Percentiles rank a stretch among this genome's conserved stretches.
phyloP scores from a whole-genome alignment of 2,797 vertebrate genomes.

The Pseudochirops cupreus region DNA sequence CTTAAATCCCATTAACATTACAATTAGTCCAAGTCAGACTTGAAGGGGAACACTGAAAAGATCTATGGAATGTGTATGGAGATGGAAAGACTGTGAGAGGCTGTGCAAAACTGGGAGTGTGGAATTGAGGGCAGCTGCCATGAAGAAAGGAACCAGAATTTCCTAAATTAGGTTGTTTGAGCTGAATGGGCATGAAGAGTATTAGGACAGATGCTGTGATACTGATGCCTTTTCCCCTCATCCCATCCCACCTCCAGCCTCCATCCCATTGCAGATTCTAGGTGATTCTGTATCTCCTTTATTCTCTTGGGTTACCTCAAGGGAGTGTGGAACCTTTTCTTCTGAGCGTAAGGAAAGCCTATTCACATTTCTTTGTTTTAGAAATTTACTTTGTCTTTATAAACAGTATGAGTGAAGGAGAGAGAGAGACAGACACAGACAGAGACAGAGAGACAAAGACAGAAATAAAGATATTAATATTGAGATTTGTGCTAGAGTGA shows the following conservation, averaged over 20 bases:
- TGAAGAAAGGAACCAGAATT: not conserved
- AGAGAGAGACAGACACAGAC: too few relatives aligned
- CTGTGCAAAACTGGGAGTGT: not conserved
- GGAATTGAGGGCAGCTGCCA: not conserved
- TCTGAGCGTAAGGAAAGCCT: not conserved
- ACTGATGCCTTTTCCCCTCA: not conserved
- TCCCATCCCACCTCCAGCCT: too few relatives aligned
- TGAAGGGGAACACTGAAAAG: not conserved
- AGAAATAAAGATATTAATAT: not conserved
- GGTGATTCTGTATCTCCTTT: not conserved
- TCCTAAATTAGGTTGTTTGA: not conserved
- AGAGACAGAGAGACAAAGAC: not conserved
- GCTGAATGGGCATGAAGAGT: not conserved
- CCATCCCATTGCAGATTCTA: not conserved
- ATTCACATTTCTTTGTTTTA: not conserved
- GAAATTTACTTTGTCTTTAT: not conserved
- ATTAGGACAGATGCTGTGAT: not conserved
- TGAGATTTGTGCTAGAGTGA: not conserved
- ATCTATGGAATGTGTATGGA: not conserved
- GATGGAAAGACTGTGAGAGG: not conserved
- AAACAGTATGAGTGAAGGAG: not conserved
- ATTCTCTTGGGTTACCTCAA: not conserved
- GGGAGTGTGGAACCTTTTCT: not conserved
- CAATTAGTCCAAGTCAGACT: not conserved
- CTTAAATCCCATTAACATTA: too few relatives aligned